Percentiles rank a stretch among this genome's conserved stretches.
These are phyloP conservation scores for Etheostoma spectabile DNA, from an alignment of 2,113 vertebrate genomes.

Conservation along the genomic window DNA sequence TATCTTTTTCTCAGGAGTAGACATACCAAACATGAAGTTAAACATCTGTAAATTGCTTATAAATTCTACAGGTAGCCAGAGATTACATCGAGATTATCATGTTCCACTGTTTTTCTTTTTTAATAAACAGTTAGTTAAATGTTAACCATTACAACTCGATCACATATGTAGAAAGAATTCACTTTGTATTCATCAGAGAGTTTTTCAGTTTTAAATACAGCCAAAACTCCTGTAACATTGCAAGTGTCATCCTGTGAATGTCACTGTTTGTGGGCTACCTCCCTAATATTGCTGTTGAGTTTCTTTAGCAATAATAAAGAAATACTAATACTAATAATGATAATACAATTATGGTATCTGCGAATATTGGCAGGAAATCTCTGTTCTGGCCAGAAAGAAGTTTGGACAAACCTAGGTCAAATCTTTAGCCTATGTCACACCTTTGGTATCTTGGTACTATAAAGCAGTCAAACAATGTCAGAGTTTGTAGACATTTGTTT, in stretches of 20 bases:
- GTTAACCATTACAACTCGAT: background rate
- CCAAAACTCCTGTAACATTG: too few species aligned
- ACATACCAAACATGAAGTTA: background rate
- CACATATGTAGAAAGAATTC: background rate
- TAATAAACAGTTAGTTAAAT: background rate
- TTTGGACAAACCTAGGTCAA: background rate
- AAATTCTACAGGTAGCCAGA: background rate
- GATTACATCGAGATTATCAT: background rate
- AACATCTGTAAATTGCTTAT: background rate
- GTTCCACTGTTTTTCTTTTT: constrained; percentile 1
- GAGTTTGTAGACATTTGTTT: background rate
- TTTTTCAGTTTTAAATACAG: background rate
- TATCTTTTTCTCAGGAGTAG: background rate
- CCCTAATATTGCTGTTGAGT: background rate
- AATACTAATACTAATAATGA: too few species aligned
- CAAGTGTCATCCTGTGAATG: background rate
- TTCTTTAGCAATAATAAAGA: too few species aligned
- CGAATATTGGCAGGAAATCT: background rate
- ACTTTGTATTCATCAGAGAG: background rate
- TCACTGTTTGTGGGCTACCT: background rate
- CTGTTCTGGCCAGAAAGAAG: background rate
- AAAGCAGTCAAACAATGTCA: constrained; percentile 2
- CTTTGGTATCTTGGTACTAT: background rate
- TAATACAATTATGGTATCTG: background rate
- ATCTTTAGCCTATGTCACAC: background rate